A percentile compares a stretch with the other conserved stretches of the same genome.
Conservation (phyloP, 1,140 invertebrate species). For the Protaetia brevitarsis region DNA sequence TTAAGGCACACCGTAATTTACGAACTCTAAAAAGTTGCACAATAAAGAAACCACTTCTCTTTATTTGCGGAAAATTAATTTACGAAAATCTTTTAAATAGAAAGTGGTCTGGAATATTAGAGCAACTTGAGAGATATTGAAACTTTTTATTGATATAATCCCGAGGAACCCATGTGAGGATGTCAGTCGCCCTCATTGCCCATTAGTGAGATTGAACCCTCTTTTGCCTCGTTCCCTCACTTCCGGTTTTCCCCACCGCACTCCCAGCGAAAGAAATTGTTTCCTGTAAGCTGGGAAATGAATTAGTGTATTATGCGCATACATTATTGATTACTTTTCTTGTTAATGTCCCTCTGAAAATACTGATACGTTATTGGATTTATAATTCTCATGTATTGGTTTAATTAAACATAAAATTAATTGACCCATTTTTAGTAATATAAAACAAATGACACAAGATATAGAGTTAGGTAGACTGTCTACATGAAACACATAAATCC, state of each 20-base stretch:
- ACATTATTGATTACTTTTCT: conserved; percentile 47
- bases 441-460: too few species aligned
- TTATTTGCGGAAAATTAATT: conserved; percentile 11
- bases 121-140: conserved; percentile 35
- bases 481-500: too few species aligned
- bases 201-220: conserved; percentile 48
- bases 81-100: conserved; percentile 3
- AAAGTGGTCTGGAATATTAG: conserved; percentile 8
- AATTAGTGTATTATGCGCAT: conserved; percentile 48
- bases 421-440: too few species aligned
- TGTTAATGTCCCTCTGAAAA: conserved; percentile 44
- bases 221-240: conserved; percentile 26
- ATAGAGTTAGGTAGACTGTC: too few species aligned
- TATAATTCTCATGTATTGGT: too few species aligned
- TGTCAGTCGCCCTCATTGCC: conserved; percentile 47
- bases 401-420: too few species aligned
- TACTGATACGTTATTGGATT: too few species aligned
- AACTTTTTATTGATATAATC: conserved; percentile 43
- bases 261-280: conserved; percentile 42
- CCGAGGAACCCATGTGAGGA: conserved; percentile 44
- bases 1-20: background rate
- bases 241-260: conserved; percentile 31
- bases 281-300: conserved; percentile 44
- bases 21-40: background rate
- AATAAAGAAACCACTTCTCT: background rate